A percentile compares a stretch with the other conserved stretches of the same genome.
phyloP scores from a whole-genome alignment of 1,140 invertebrate species.

The Copidosoma floridanum region DNA sequence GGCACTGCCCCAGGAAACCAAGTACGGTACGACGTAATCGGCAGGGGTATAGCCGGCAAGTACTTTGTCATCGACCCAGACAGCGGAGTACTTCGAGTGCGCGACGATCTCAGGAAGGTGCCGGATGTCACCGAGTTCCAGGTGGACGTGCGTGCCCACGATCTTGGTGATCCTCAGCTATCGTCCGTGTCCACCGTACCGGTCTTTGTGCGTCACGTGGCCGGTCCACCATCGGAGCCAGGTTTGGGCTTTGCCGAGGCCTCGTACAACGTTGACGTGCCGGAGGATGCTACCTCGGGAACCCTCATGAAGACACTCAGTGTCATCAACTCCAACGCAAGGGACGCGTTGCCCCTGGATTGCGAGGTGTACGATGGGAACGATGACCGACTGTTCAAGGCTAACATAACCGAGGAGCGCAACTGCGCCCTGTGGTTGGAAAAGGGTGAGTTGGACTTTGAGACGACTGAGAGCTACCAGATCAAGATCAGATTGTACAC shows the following conservation, averaged over 20 bases:
- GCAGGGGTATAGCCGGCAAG: conserved; percentile 73
- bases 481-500: conserved; percentile 76
- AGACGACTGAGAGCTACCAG: conserved; percentile 69
- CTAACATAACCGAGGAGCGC: conserved; percentile 71
- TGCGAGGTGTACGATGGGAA: conserved; percentile 75
- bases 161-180: conserved; percentile 81
- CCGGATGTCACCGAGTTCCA: conserved; percentile 80
- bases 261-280: conserved; percentile 75
- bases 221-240: conserved; percentile 64
- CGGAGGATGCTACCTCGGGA: conserved; percentile 71
- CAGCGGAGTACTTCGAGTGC: conserved; percentile 72
- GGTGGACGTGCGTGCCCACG: conserved; percentile 83
- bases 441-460: conserved; percentile 70
- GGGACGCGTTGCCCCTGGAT: conserved; percentile 64
- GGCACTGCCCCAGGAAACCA: conserved; percentile 79
- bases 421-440: conserved; percentile 76
- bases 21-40: conserved; percentile 78
- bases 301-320: conserved; percentile 71
- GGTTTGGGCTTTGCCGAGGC: conserved; percentile 81
- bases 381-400: conserved; percentile 67
- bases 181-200: conserved; percentile 76
- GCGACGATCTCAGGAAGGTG: conserved; percentile 82
- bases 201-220: conserved; percentile 79
- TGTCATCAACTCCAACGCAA: conserved; percentile 69
- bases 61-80: conserved; percentile 87